Conservation (phyloP, 2,113 vertebrate species). For the Malaclemys terrapin region DNA sequence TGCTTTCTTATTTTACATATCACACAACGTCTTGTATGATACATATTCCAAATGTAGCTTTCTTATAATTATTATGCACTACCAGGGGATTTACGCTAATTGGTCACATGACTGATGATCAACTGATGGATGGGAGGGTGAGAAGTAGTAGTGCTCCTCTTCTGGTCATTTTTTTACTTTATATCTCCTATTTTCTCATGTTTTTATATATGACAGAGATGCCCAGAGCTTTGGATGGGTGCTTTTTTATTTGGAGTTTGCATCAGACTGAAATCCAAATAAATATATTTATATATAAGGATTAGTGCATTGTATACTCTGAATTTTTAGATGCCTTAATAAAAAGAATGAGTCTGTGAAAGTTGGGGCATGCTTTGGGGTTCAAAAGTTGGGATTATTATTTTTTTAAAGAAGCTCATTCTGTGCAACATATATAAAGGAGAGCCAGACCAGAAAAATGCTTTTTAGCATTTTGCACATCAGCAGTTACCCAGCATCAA, state of each 20-base stretch:
- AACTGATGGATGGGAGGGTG: neutral
- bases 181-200: accelerated
- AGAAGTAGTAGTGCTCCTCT: neutral
- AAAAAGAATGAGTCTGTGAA: neutral
- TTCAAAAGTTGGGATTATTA: neutral
- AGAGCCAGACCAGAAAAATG: slow-evolving; percentile 36
- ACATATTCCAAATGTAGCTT: neutral
- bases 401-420: neutral
- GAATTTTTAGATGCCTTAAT: neutral
- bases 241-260: neutral
- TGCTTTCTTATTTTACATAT: neutral
- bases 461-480: slow-evolving; percentile 65
- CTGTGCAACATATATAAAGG: neutral
- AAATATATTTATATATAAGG: accelerated
- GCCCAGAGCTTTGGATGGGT: accelerated
- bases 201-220: neutral
- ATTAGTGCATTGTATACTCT: neutral
- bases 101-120: neutral
- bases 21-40: neutral
- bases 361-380: neutral
- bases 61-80: neutral
- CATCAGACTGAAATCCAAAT: neutral
- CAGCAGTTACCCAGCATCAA: slow-evolving; percentile 57
- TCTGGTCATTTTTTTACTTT: neutral
- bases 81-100: neutral